Evolutionary conservation across 1,140 invertebrate genomes (phyloP).

Genomic region (Philopotamus ludificatus): DNA sequence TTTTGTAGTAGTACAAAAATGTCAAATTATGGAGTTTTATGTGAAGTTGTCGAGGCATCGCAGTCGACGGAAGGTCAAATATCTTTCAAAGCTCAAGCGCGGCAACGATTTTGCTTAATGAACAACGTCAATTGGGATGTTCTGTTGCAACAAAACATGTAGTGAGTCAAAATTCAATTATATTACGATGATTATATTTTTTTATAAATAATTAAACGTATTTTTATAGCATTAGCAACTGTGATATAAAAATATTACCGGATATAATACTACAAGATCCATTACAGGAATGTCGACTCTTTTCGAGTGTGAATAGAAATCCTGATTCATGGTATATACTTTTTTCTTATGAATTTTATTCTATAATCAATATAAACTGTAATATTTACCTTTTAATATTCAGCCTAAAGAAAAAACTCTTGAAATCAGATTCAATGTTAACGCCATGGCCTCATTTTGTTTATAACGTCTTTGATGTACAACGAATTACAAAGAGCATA

Average conservation of each 20-base stretch:
- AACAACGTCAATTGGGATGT: not conserved
- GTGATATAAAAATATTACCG: constrained; percentile 32
- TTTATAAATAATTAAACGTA: constrained; percentile 5
- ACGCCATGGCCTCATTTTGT: constrained; percentile 65
- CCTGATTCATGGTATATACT: too few species aligned
- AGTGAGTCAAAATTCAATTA: not conserved
- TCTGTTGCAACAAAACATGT: not conserved
- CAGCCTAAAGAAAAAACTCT: constrained; percentile 43
- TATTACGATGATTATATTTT: not conserved
- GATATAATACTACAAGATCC: constrained; percentile 31
- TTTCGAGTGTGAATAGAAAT: constrained; percentile 12
- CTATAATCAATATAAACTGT: too few species aligned
- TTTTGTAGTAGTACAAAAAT: constrained; percentile 44
- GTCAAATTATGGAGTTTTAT: constrained; percentile 50
- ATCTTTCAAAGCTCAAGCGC: constrained; percentile 48
- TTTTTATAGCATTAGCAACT: constrained; percentile 28
- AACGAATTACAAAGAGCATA: constrained; percentile 49
- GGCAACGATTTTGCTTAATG: constrained; percentile 44
- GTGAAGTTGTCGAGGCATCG: constrained; percentile 49
- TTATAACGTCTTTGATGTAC: constrained; percentile 67
- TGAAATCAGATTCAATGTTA: constrained; percentile 51
- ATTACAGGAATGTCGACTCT: constrained; percentile 22
- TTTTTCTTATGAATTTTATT: too few species aligned
- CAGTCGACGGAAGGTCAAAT: not conserved
- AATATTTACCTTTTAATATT: constrained; percentile 8